Conservation (phyloP, 2,113 vertebrate genomes). For the Pandion haliaetus region DNA sequence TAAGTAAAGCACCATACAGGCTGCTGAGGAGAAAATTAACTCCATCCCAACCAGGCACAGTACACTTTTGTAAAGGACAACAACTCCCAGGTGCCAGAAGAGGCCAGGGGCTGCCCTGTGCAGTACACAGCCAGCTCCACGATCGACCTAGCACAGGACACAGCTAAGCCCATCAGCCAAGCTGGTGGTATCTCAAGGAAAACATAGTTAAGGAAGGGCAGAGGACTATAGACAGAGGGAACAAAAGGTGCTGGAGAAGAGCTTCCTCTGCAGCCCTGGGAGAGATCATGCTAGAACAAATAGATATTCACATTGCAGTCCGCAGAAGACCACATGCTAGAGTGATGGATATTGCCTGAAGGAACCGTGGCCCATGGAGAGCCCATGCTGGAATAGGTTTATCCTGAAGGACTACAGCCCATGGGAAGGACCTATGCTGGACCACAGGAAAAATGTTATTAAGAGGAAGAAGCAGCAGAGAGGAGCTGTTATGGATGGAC, state of each 20-base stretch:
- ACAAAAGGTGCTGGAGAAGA: neutral
- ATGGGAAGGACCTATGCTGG: neutral
- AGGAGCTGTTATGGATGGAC: neutral
- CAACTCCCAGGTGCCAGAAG: neutral
- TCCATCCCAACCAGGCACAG: neutral
- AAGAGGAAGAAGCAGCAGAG: neutral
- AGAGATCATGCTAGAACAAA: neutral
- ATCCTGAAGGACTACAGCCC: neutral
- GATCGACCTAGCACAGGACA: neutral
- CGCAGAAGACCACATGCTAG: neutral
- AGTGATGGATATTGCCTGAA: neutral
- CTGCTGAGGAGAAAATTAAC: neutral
- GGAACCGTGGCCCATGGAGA: neutral
- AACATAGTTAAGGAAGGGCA: neutral
- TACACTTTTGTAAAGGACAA: neutral
- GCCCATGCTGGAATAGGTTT: neutral
- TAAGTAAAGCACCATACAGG: neutral
- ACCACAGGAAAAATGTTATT: neutral
- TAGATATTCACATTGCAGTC: neutral
- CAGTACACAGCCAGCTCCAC: neutral
- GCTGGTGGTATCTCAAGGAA: neutral
- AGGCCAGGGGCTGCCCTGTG: neutral
- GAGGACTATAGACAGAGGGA: neutral
- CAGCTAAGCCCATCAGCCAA: neutral
- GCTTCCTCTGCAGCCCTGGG: neutral